A percentile compares a stretch with the other conserved stretches of the same genome.
Evolutionary conservation across 2,888 invertebrate species (phyloP).

Genomic region (Ophion ventricosus): DNA sequence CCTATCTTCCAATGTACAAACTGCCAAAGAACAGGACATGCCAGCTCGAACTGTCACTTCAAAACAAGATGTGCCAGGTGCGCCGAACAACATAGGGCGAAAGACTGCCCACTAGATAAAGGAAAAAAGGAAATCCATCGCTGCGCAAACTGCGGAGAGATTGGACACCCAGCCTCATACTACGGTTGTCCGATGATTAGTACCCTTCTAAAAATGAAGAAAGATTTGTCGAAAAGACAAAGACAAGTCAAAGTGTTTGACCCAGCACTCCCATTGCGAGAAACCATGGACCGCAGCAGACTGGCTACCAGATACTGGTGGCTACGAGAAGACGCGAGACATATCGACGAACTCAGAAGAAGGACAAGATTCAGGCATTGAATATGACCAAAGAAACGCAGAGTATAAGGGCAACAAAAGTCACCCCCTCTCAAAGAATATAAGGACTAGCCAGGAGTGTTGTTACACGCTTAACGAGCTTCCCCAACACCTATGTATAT

Average conservation of each 20-base stretch:
- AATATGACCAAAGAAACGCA: not conserved
- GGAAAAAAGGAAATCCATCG: not conserved
- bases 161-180: constrained; percentile 4
- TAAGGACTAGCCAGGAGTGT: too few species aligned
- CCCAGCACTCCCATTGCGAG: not conserved
- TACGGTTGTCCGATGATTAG: constrained; percentile 7
- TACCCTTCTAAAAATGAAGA: not conserved
- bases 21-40: constrained; percentile 57
- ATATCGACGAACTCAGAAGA: not conserved
- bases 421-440: too few species aligned
- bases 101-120: constrained; percentile 19
- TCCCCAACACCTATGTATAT: too few species aligned
- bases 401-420: too few species aligned
- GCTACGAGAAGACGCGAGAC: not conserved
- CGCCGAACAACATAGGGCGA: constrained; percentile 19
- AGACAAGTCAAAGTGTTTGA: constrained; percentile 1
- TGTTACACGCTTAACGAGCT: too few species aligned
- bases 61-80: constrained; percentile 49
- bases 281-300: not conserved
- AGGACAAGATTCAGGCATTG: not conserved
- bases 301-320: constrained; percentile 1
- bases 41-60: constrained; percentile 41
- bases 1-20: constrained; percentile 51
- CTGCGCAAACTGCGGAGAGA: constrained; percentile 41
- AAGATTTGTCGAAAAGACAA: not conserved